A percentile compares a stretch with the other conserved stretches of the same genome.
phyloP scores from a whole-genome alignment of 2,888 invertebrate genomes.

The Agrotis clavis region DNA sequence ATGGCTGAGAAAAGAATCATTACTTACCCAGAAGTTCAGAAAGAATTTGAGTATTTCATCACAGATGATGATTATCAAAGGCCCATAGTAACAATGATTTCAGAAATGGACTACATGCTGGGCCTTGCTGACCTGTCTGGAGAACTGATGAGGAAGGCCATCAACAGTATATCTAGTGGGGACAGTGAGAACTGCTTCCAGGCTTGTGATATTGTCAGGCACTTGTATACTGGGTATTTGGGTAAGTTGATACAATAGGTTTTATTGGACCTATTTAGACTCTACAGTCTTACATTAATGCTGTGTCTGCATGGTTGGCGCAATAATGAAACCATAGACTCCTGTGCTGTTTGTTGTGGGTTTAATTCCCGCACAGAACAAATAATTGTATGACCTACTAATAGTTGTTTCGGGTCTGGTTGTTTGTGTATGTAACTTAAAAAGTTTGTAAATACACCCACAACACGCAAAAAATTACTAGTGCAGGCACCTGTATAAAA shows the following conservation, averaged over 20 bases:
- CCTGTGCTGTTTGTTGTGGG: too few relatives aligned
- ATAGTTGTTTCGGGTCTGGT: too few relatives aligned
- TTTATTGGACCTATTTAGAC: background rate
- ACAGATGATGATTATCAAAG: slow-evolving; percentile 69
- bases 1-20: slow-evolving; percentile 92
- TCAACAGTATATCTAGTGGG: slow-evolving; percentile 95
- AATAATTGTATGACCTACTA: too few relatives aligned
- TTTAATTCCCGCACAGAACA: too few relatives aligned
- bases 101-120: slow-evolving; percentile 92
- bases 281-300: too few relatives aligned
- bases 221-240: slow-evolving; percentile 92
- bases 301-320: too few relatives aligned
- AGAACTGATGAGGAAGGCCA: slow-evolving; percentile 97
- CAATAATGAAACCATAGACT: too few relatives aligned
- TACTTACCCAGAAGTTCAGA: slow-evolving; percentile 91
- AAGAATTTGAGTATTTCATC: slow-evolving; percentile 86
- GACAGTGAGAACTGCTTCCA: slow-evolving; percentile 94
- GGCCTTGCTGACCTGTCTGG: slow-evolving; percentile 97
- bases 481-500: too few relatives aligned
- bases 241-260: slow-evolving; percentile 77
- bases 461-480: too few relatives aligned
- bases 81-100: slow-evolving; percentile 78
- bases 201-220: slow-evolving; percentile 93
- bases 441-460: too few relatives aligned
- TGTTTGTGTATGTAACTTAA: too few relatives aligned